A percentile compares a stretch with the other conserved stretches of the same genome.
Evolutionary conservation across 2,797 vertebrate species (phyloP).

Genomic region (Peromyscus eremicus): DNA sequence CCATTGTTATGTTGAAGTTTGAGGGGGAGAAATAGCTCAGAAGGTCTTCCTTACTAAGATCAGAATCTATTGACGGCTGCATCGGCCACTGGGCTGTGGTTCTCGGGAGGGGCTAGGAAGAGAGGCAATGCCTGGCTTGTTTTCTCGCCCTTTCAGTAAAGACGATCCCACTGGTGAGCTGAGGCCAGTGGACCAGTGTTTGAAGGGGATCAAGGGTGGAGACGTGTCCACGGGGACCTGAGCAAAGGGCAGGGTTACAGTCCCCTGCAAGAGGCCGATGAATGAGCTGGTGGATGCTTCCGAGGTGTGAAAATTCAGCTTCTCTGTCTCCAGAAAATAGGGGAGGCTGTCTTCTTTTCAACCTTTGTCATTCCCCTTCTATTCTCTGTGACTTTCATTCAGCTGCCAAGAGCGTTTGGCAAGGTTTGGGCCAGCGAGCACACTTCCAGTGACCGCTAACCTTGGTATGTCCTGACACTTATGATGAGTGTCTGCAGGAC

Average conservation of each 20-base stretch:
- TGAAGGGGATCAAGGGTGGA: slow-evolving; percentile 55
- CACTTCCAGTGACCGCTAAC: slow-evolving; percentile 98
- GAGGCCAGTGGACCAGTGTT: slow-evolving; percentile 60
- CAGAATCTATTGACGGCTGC: slow-evolving; percentile 70
- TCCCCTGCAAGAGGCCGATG: slow-evolving; percentile 78
- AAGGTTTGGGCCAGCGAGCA: slow-evolving; percentile 93
- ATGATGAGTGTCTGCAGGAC: slow-evolving; percentile 99
- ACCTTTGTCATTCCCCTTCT: slow-evolving; percentile 94
- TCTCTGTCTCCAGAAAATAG: slow-evolving; percentile 87
- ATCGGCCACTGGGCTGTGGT: slow-evolving; percentile 50
- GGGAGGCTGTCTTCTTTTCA: slow-evolving; percentile 92
- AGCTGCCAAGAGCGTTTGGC: slow-evolving; percentile 94
- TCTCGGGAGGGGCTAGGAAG: not conserved
- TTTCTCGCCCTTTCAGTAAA: slow-evolving; percentile 75
- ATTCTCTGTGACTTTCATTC: slow-evolving; percentile 95
- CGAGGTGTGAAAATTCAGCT: slow-evolving; percentile 89
- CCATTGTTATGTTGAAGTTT: slow-evolving; percentile 67
- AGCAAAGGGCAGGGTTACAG: slow-evolving; percentile 82
- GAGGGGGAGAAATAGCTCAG: slow-evolving; percentile 72
- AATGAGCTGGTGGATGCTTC: slow-evolving; percentile 85
- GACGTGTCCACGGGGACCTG: slow-evolving; percentile 50
- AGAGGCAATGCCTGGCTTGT: slow-evolving; percentile 56
- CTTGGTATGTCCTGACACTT: slow-evolving; percentile 99
- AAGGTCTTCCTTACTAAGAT: slow-evolving; percentile 77
- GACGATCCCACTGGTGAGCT: slow-evolving; percentile 83